These are phyloP conservation scores for Maniola jurtina DNA, from an alignment of 1,140 invertebrate species.

Conservation along the genomic window DNA sequence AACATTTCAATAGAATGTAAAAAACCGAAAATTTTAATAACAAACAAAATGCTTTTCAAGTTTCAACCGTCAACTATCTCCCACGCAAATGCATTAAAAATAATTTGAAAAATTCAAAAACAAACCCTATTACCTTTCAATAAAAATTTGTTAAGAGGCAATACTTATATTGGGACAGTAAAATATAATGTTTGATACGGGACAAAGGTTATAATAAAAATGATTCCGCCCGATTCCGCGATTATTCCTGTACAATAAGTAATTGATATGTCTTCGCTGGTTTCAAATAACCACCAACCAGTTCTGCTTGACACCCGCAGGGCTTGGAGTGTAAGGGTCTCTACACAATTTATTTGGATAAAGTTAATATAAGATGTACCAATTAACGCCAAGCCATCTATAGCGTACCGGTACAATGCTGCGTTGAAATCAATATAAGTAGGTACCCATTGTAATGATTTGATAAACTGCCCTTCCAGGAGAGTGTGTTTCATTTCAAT, in stretches of 20 bases:
- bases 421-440: too few relatives aligned
- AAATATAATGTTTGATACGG: conserved; percentile 17
- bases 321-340: background rate
- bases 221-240: conserved; percentile 55
- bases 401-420: too few relatives aligned
- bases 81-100: conserved; percentile 40
- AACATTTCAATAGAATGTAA: conserved; percentile 37
- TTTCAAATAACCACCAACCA: conserved; percentile 51
- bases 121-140: conserved; percentile 13
- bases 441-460: too few relatives aligned
- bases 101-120: conserved; percentile 10
- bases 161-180: conserved; percentile 11
- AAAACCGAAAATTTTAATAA: conserved; percentile 40
- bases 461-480: too few relatives aligned
- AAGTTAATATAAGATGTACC: background rate
- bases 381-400: too few relatives aligned
- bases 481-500: too few relatives aligned
- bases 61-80: conserved; percentile 41
- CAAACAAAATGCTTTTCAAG: conserved; percentile 33
- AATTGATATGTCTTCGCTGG: conserved; percentile 62
- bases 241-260: conserved; percentile 57
- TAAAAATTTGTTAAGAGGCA: conserved; percentile 28
- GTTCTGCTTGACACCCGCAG: conserved; percentile 18
- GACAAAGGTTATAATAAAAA: conserved; percentile 55
- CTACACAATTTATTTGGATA: background rate